phyloP scores from a whole-genome alignment of 2,113 vertebrate species.

The Megaceryle maxima region DNA sequence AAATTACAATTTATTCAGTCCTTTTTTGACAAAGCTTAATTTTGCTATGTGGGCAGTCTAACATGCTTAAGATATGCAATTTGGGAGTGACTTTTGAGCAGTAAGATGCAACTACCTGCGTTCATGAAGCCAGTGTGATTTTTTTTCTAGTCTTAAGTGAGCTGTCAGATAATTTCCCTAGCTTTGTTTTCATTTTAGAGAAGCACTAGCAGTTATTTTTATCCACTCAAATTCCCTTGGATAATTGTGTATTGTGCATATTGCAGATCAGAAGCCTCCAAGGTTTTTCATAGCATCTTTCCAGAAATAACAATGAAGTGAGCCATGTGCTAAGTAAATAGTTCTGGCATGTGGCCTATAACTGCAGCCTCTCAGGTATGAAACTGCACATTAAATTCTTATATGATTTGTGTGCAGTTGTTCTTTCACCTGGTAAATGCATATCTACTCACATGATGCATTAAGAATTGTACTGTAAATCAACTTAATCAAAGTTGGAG shows the following conservation, averaged over 20 bases:
- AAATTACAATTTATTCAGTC: background rate
- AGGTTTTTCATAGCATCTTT: background rate
- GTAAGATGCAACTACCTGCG: background rate
- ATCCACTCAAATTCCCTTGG: background rate
- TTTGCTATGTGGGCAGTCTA: background rate
- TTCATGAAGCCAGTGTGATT: background rate
- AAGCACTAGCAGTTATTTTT: background rate
- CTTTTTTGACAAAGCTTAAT: background rate
- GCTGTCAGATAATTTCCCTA: background rate
- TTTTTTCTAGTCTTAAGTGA: background rate
- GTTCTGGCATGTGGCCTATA: accelerated
- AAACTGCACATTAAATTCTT: background rate
- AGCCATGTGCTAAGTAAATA: background rate
- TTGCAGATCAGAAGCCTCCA: background rate
- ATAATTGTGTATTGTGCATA: background rate
- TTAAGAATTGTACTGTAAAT: background rate
- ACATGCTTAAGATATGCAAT: background rate
- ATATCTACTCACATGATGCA: background rate
- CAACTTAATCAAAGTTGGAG: background rate
- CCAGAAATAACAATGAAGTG: background rate
- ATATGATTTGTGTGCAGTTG: background rate
- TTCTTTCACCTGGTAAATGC: background rate
- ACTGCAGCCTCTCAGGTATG: background rate
- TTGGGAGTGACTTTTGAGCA: background rate
- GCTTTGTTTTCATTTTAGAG: background rate